Conservation (phyloP, 2,888 invertebrate genomes). For the Himalopsyche japonica region DNA sequence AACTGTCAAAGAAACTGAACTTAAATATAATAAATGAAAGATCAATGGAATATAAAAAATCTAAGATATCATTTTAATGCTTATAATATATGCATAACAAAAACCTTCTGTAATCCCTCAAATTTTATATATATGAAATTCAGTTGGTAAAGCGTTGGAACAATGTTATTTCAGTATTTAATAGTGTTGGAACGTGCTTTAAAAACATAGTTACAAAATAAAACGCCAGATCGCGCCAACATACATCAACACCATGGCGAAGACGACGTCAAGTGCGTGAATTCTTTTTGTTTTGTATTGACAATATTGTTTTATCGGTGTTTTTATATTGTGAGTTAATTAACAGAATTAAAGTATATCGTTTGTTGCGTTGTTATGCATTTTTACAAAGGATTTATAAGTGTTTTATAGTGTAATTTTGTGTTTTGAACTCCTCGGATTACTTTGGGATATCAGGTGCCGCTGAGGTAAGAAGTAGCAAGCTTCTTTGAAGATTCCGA, state of each 20-base stretch:
- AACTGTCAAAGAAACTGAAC: no score
- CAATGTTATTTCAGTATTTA: background rate
- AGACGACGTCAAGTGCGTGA: constrained; percentile 56
- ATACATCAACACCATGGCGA: constrained; percentile 54
- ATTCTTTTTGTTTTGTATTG: constrained; percentile 56
- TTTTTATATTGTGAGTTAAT: constrained; percentile 46
- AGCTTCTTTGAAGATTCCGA: constrained; percentile 37
- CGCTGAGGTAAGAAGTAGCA: constrained; percentile 56
- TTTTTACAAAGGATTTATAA: constrained; percentile 16
- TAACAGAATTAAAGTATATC: constrained; percentile 20
- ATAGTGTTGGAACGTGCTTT: constrained; percentile 13
- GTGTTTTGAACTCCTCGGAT: constrained; percentile 51
- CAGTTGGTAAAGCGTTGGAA: background rate
- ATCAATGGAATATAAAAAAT: no score
- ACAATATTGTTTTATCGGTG: constrained; percentile 53
- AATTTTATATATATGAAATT: no score
- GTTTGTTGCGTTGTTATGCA: constrained; percentile 18
- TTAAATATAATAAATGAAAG: no score
- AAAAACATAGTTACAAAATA: constrained; percentile 4
- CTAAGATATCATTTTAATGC: no score
- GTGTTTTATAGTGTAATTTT: constrained; percentile 43
- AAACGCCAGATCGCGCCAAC: constrained; percentile 19
- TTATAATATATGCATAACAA: no score
- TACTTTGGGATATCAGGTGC: constrained; percentile 58
- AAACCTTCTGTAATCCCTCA: no score